Evolutionary conservation across 2,888 invertebrate genomes (phyloP), one percentile per base, ranked within the genome.

Genomic region (Nephrotoma appendiculata): DNA sequence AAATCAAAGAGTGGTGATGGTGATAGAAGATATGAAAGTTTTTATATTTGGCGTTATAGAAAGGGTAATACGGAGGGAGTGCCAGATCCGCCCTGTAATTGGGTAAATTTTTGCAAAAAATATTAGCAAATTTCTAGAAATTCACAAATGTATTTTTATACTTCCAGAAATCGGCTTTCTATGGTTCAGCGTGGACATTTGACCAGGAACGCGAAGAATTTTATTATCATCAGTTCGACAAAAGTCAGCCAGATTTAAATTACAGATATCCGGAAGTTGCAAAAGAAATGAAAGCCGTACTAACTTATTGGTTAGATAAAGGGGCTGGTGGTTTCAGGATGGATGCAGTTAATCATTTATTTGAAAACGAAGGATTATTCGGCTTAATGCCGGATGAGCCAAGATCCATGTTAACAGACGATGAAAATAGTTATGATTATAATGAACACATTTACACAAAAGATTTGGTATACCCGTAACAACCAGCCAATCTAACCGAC

Each of bases 191-290:
- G 0, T 96, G 96, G 96, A 92, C 93, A 87, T 96, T 94, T 94
- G 93, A 93, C 88, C 92, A 92, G 0, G 89, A 90, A 2, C 92
- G 96, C 1, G 90, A 93, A 86, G 94, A 95, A 89, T 96, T 92
- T 90, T 96, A 95, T 89, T 92, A 94, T 5, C 96, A 96, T 89
- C 95, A 95, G 88, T 91, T 91, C 87, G 92, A 94, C 9, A 88
- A 89, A 5, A 92, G 94, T 71, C 96, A 97, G 90, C 97, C 97
- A 0, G 97, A 98, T 90, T 92, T 98, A 0, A 97, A 98, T 91
- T 95, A 93, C 88, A 92, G 94, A 85, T 95, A 95, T 90, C 93
- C 94, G 0, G 92, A 93, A 71, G 94, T 97, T 6, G 92, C 94
- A 2, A 91, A 94, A 86, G 94, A 94, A 89, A 93, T 96, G 91